Conservation (phyloP, 2,888 invertebrate genomes). For the Myopa tessellatipennis region DNA sequence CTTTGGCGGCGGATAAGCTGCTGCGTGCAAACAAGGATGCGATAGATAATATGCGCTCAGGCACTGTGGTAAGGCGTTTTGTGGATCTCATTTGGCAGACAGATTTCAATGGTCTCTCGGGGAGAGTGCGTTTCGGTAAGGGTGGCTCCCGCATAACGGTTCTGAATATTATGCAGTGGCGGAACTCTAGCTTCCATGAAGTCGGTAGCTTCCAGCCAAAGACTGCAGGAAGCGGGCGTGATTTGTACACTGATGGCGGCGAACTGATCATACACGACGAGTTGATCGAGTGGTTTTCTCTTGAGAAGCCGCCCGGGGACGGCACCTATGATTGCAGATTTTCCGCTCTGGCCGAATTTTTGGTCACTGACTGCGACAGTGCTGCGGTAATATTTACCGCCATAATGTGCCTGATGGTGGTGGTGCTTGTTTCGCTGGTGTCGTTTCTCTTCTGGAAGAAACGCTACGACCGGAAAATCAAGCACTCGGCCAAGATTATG, state of each 20-base stretch:
- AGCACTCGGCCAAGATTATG: constrained; percentile 76
- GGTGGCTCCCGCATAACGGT: constrained; percentile 76
- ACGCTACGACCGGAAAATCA: constrained; percentile 77
- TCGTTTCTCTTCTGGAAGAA: constrained; percentile 75
- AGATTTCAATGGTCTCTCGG: constrained; percentile 80
- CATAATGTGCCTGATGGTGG: constrained; percentile 71
- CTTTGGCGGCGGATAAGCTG: constrained; percentile 76
- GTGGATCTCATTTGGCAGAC: constrained; percentile 74
- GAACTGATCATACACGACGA: constrained; percentile 70
- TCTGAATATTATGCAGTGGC: constrained; percentile 74
- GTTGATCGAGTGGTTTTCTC: constrained; percentile 76
- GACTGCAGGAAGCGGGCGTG: constrained; percentile 59
- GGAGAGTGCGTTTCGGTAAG: constrained; percentile 76
- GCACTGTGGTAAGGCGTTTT: constrained; percentile 65
- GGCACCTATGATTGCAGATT: constrained; percentile 78
- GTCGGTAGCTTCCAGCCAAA: constrained; percentile 74
- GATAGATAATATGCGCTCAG: constrained; percentile 52
- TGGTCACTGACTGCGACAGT: constrained; percentile 79
- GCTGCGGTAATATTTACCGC: constrained; percentile 73
- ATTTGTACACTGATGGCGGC: constrained; percentile 70
- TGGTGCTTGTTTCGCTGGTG: constrained; percentile 67
- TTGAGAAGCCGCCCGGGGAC: constrained; percentile 73
- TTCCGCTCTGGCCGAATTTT: constrained; percentile 74
- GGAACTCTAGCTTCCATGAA: constrained; percentile 68
- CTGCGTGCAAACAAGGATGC: constrained; percentile 68